These are phyloP conservation scores for Benitochromis conjunctus DNA, from an alignment of 2,113 vertebrate genomes.

Conservation along the genomic window DNA sequence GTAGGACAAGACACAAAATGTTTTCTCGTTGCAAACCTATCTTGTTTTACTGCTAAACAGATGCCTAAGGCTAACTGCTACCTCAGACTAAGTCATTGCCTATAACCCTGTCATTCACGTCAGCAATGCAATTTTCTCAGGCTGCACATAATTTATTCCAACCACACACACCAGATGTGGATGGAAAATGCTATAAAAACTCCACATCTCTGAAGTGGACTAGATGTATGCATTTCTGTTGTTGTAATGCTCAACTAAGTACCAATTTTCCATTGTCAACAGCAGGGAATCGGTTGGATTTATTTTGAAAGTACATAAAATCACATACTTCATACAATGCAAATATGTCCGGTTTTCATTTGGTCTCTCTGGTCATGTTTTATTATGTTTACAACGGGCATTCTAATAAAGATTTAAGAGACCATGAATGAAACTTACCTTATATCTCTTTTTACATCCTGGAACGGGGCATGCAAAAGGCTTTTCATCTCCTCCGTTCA, in stretches of 20 bases:
- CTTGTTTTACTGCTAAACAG: constrained; percentile 21
- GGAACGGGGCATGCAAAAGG: constrained; percentile 97
- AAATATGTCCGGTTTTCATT: background rate
- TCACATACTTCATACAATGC: background rate
- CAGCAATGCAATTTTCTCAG: constrained; percentile 68
- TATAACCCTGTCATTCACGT: constrained; percentile 63
- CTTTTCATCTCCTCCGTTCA: constrained; percentile 98
- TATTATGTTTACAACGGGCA: background rate
- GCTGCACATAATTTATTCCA: constrained; percentile 70
- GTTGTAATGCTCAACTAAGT: constrained; percentile 13
- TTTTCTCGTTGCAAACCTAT: background rate
- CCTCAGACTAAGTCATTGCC: constrained; percentile 52
- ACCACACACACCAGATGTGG: constrained; percentile 70
- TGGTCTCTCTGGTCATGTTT: background rate
- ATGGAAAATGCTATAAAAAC: constrained; percentile 71
- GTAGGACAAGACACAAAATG: background rate
- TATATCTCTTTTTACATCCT: constrained; percentile 98
- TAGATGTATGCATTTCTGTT: constrained; percentile 51
- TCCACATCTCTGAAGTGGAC: constrained; percentile 54
- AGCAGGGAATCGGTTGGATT: background rate
- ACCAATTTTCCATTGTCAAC: constrained; percentile 10
- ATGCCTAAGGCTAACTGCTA: constrained; percentile 22
- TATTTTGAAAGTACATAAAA: background rate
- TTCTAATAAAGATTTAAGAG: background rate
- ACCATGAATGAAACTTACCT: constrained; percentile 71